Percentiles rank a stretch among this genome's conserved stretches.
These are phyloP conservation scores for human DNA, from an alignment of 2,113 vertebrate species.

Conservation along the genomic window GRCh38 chr15:45962501-45963000, in stretches of 20 bases:
- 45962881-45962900: neutral
- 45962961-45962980: neutral
- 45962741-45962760: neutral
- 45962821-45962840: neutral
- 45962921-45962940: neutral
- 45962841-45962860: neutral
- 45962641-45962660: neutral
- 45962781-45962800: neutral
- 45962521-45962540: neutral
- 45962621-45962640: neutral
- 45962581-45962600: neutral
- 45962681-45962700: neutral
- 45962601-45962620: neutral
- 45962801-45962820: no score
- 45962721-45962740: neutral
- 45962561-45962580: neutral
- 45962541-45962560: neutral
- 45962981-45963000: neutral
- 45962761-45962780: neutral
- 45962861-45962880: neutral
- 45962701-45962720: neutral
- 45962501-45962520: neutral
- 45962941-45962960: neutral
- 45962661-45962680: neutral
- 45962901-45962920: neutral